Evolutionary conservation across 2,888 invertebrate genomes (phyloP).

Genomic region (Synergus gifuensis): DNA sequence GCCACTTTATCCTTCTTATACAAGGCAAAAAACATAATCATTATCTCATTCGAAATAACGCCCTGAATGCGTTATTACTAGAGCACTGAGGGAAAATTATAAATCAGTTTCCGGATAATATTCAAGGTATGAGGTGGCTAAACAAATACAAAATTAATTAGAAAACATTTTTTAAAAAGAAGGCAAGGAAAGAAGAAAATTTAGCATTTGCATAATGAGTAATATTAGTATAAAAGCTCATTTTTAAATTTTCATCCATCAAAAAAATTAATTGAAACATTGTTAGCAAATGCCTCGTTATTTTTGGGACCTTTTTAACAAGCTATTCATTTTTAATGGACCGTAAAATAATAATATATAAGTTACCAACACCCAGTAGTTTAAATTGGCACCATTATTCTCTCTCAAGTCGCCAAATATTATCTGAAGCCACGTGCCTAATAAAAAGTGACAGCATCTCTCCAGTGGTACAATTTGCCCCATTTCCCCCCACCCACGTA

Average conservation of each 20-base stretch:
- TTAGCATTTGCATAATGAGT: background rate
- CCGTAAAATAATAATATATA: background rate
- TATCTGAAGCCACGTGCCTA: conserved; percentile 16
- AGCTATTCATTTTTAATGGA: background rate
- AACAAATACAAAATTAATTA: background rate
- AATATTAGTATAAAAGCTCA: too few relatives aligned
- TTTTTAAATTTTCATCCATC: too few relatives aligned
- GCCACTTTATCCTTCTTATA: conserved; percentile 1
- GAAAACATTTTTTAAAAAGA: background rate
- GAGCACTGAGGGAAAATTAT: background rate
- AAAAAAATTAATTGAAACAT: background rate
- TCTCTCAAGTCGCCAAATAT: background rate
- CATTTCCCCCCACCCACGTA: conserved; percentile 6
- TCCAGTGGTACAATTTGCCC: conserved; percentile 1
- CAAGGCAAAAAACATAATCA: background rate
- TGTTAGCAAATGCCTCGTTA: background rate
- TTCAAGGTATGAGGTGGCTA: background rate
- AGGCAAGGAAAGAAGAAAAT: background rate
- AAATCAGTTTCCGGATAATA: background rate
- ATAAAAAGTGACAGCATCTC: conserved; percentile 25
- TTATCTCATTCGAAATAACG: background rate
- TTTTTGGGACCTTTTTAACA: background rate
- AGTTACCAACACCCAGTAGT: background rate
- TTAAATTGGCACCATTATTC: background rate
- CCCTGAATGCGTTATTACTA: background rate